Percentiles rank a stretch among this genome's conserved stretches.
phyloP scores from a whole-genome alignment of 2,888 invertebrate species.

The Margaritifera margaritifera region DNA sequence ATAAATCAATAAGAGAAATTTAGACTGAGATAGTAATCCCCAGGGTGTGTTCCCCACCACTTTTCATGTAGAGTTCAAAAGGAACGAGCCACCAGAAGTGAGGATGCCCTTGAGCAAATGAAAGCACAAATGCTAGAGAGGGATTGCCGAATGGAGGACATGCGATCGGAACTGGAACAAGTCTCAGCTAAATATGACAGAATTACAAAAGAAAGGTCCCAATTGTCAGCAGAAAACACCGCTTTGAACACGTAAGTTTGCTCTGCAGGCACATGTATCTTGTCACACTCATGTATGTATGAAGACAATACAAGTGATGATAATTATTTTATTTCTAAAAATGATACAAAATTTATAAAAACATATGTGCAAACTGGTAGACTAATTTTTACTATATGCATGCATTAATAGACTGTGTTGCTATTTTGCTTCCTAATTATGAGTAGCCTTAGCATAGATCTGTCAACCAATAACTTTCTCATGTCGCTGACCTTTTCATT shows the following conservation, averaged over 20 bases:
- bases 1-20: too few relatives aligned
- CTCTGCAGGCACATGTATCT: neutral
- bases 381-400: too few relatives aligned
- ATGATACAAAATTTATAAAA: too few relatives aligned
- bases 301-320: neutral
- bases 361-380: too few relatives aligned
- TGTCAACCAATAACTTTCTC: too few relatives aligned
- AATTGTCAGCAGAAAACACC: constrained; percentile 55
- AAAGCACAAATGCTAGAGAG: constrained; percentile 61
- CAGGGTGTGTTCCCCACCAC: constrained; percentile 3
- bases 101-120: constrained; percentile 64
- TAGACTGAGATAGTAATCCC: neutral
- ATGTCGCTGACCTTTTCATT: too few relatives aligned
- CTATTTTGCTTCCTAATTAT: too few relatives aligned
- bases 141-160: constrained; percentile 61
- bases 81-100: constrained; percentile 65
- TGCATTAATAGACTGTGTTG: too few relatives aligned
- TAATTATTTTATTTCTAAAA: neutral
- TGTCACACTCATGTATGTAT: too few relatives aligned
- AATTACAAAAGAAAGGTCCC: constrained; percentile 58
- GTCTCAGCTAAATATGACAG: constrained; percentile 55
- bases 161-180: constrained; percentile 58
- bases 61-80: constrained; percentile 65
- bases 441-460: too few relatives aligned
- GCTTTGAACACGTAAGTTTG: constrained; percentile 64